Evolutionary conservation across 2,797 vertebrate genomes (phyloP), one percentile per base, ranked within the genome.

Genomic region (Coendou prehensilis): DNA sequence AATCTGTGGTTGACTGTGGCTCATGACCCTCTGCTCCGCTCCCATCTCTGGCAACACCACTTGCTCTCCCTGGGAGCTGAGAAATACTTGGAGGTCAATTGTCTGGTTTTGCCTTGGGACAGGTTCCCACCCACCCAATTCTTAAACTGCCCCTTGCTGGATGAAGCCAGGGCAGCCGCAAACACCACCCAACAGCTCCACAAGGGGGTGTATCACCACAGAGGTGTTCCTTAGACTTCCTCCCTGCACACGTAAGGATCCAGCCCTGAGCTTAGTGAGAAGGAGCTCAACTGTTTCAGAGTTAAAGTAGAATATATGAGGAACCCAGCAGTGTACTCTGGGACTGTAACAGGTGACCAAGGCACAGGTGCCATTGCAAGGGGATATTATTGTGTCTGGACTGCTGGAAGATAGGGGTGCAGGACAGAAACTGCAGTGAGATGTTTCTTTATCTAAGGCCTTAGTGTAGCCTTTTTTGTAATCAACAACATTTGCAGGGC

Each of bases 401-500:
- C 64, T 78, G 64, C n/a, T 47, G 59, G 71, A 61, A 41, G 33
- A 76, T 5, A 80, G 37, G 15, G 54, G 22, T 75, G 30, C 22
- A 71, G 81, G 87, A 63, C 75, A 86, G 80, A 84, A 45, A 22
- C 10, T 5, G 1, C 45, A 59, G 28, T 37, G 57, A 85, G 18
- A 75, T 41, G 30, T 64, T 73, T 5, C 23, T 73, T 82, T 83
- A 86, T 52, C 47, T 14, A 22, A 45, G 75, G 11, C 56, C 78
- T 75, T 61, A 4, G 26, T 33, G 9, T 50, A 69, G 87, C 67
- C 61, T 73, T 82, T 80, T 95, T 94, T 54, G n/a, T 95, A 91
- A 95, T 93, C 86, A 81, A 78, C 97, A 95, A 57, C 80, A 85
- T 92, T 96, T 79, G 67, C 89, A 92, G 93, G 95, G 87, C 95